Evolutionary conservation across 2,113 vertebrate genomes (phyloP).

Genomic region (Phyllostomus discolor): DNA sequence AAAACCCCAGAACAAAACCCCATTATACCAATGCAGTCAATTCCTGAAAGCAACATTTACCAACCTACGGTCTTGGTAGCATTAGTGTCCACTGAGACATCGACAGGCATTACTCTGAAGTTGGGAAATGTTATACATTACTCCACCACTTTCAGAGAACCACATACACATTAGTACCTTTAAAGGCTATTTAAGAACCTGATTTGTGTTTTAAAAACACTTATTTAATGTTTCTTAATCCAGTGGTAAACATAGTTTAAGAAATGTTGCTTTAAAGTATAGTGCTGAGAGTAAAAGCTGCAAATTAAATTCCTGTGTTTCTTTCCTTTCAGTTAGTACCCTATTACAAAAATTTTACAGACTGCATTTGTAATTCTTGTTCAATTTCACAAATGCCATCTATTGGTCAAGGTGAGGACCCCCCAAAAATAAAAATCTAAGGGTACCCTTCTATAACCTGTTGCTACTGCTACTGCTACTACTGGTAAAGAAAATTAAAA

Average conservation of each 20-base stretch:
- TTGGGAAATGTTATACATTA: not conserved
- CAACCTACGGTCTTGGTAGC: not conserved
- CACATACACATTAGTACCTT: not conserved
- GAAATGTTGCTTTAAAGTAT: conserved; percentile 18
- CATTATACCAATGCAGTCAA: not conserved
- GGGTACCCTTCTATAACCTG: not conserved
- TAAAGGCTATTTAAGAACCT: not conserved
- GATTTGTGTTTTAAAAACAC: not conserved
- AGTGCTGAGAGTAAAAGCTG: not conserved
- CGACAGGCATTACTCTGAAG: not conserved
- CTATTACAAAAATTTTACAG: not conserved
- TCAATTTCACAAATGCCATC: not conserved
- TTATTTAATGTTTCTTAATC: not conserved
- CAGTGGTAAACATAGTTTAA: not conserved
- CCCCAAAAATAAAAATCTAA: not conserved
- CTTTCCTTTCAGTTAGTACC: not conserved
- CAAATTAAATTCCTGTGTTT: not conserved
- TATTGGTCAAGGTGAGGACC: not conserved
- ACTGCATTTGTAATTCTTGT: not conserved
- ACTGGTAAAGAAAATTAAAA: not conserved
- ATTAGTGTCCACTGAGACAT: not conserved
- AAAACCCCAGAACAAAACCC: not conserved
- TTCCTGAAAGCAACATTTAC: not conserved
- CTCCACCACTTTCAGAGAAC: not conserved
- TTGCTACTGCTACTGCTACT: not conserved